Conservation (phyloP, 1,140 invertebrate genomes). For the Pseudomyrmex gracilis region DNA sequence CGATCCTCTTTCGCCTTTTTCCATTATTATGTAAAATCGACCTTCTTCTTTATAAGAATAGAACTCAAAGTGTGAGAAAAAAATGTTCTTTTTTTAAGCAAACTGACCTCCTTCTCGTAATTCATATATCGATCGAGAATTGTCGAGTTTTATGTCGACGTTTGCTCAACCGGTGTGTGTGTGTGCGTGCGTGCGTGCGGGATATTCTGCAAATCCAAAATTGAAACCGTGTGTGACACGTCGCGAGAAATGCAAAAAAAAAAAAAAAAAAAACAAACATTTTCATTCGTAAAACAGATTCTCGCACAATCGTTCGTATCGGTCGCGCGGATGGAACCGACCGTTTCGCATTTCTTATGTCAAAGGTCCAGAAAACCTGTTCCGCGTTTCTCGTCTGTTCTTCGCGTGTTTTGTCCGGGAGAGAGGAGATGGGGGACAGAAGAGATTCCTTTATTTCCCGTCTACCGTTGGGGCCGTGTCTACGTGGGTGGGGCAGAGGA, state of each 20-base stretch:
- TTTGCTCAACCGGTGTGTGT: too few species aligned
- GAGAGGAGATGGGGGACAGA: too few species aligned
- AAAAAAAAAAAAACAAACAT: background rate
- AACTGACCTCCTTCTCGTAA: too few species aligned
- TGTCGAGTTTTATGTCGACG: too few species aligned
- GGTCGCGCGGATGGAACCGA: background rate
- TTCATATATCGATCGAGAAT: too few species aligned
- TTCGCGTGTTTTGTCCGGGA: constrained; percentile 22
- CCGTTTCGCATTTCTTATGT: constrained; percentile 23
- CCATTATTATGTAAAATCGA: constrained; percentile 63
- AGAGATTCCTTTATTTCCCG: constrained; percentile 58
- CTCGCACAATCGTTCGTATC: background rate
- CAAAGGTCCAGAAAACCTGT: constrained; percentile 4
- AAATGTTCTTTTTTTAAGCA: too few species aligned
- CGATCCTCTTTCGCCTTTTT: constrained; percentile 5
- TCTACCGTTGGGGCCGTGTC: constrained; percentile 12
- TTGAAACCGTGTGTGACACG: background rate
- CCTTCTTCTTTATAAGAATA: background rate
- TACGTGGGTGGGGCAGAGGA: constrained; percentile 19
- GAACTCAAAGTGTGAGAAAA: too few species aligned
- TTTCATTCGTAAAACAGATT: background rate
- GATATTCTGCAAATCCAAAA: background rate
- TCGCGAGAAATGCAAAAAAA: background rate
- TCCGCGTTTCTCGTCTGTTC: background rate
- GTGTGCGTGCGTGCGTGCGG: background rate